Evolutionary conservation across 1,140 invertebrate genomes (phyloP).

Genomic region (Aphis gossypii): DNA sequence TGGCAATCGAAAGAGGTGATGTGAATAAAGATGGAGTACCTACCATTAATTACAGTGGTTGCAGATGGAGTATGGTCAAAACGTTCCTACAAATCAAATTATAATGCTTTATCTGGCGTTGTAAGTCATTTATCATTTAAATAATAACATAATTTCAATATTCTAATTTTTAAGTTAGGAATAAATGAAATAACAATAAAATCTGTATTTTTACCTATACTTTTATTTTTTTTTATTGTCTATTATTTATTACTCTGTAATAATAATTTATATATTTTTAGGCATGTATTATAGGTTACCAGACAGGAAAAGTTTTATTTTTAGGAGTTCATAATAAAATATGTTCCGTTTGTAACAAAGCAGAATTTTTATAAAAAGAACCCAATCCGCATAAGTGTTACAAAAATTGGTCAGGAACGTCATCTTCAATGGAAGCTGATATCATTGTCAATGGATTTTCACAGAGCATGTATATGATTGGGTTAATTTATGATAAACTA

Average conservation of each 20-base stretch:
- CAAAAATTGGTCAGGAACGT: background rate
- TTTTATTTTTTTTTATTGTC: no score
- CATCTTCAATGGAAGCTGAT: background rate
- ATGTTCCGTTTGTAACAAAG: background rate
- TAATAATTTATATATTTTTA: background rate
- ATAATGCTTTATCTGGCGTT: conserved; percentile 63
- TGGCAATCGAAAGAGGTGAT: background rate
- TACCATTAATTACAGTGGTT: conserved; percentile 63
- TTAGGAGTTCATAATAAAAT: background rate
- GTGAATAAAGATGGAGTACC: background rate
- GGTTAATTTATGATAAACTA: conserved; percentile 47
- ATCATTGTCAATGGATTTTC: background rate
- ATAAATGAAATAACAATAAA: no score
- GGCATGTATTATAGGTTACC: conserved; percentile 9
- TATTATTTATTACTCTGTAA: background rate
- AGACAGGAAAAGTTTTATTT: background rate
- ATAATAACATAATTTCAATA: background rate
- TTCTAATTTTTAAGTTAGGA: background rate
- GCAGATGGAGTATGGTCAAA: conserved; percentile 63
- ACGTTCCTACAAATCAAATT: conserved; percentile 62
- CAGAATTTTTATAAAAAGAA: background rate
- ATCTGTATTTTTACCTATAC: no score
- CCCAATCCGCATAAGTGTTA: background rate
- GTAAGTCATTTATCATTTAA: conserved; percentile 38
- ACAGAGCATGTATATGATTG: background rate